These are phyloP conservation scores for Mionectes macconnelli DNA, from an alignment of 2,113 vertebrate genomes.

Conservation along the genomic window DNA sequence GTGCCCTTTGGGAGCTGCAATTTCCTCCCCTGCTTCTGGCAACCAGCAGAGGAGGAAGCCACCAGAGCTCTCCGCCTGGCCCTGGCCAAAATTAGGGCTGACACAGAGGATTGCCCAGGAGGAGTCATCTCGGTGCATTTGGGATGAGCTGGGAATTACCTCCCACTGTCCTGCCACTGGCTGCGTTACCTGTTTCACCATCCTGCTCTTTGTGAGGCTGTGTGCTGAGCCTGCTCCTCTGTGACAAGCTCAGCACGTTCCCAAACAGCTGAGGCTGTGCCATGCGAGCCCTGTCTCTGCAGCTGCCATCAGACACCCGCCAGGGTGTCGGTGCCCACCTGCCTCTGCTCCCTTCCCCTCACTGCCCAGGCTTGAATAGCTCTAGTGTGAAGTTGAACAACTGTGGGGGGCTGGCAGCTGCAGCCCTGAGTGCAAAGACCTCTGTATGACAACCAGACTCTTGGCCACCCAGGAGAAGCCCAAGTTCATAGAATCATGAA, in stretches of 20 bases:
- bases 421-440: not conserved
- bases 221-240: not conserved
- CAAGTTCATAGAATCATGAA: not conserved
- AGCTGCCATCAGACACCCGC: not conserved
- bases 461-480: accelerated
- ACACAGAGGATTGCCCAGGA: not conserved
- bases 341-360: not conserved
- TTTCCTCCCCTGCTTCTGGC: not conserved
- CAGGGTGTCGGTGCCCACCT: not conserved
- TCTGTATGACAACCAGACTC: not conserved
- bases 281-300: accelerated
- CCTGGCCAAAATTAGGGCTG: not conserved
- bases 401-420: conserved; percentile 31
- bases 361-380: not conserved
- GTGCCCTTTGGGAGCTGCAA: not conserved
- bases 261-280: not conserved
- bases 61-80: not conserved
- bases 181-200: accelerated
- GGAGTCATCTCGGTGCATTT: accelerated
- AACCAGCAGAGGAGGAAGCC: not conserved
- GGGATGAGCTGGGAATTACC: not conserved
- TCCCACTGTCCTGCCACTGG: accelerated
- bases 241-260: not conserved
- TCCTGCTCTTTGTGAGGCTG: not conserved
- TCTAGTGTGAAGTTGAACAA: conserved; percentile 23